Base-by-base conservation (phyloP, 2,797 vertebrate species). In the Oryzias sinensis region DNA sequence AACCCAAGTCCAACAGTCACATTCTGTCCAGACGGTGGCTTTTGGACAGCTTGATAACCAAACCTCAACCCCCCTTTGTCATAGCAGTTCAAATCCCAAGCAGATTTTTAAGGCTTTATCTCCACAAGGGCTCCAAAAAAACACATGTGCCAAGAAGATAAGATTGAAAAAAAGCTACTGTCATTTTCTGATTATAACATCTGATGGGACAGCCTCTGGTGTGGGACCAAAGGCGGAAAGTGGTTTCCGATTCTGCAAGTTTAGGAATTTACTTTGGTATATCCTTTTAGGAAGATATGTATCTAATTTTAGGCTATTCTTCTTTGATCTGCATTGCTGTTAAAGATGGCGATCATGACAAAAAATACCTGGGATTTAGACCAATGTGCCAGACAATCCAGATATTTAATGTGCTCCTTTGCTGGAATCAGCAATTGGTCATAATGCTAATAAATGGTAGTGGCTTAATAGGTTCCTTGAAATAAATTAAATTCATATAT, bases 151-250 rank as follows among this genome's bases (percentile, higher is more conserved):
- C 59, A 58, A 76, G 75, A 50, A 78, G 81, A 87, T 87, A 83
- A 70, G 57, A 75, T 76, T 67, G 77, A 65, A 76, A 78, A 18
- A 22, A 65, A 68, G 65, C 72, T 59, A 63, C 80, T 85, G 85
- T 86, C 76, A 67, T 80, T 84, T 79, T 78, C 60, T 68, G 82
- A 88, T 84, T 82, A 82, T 83, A 72, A 68, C 81, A 78, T 82
- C 73, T 81, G 85, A 86, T 79, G 80, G 76, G 80, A 80, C 62
- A 55, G 81, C 70, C 16, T 48, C 59, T 67, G 68, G 58, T 71
- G 74, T 76, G 66, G 70, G 68, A 65, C 65, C 67, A 49, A 72
- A 43, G 41, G 66, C 58, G 53, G 62, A 16, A 14, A 60, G 65
- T 62, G 71, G 77, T 82, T 71, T 37, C 56, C 11, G 51, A 50